These are phyloP conservation scores for Corynorhinus townsendii DNA, from an alignment of 2,113 vertebrate genomes.

Conservation along the genomic window DNA sequence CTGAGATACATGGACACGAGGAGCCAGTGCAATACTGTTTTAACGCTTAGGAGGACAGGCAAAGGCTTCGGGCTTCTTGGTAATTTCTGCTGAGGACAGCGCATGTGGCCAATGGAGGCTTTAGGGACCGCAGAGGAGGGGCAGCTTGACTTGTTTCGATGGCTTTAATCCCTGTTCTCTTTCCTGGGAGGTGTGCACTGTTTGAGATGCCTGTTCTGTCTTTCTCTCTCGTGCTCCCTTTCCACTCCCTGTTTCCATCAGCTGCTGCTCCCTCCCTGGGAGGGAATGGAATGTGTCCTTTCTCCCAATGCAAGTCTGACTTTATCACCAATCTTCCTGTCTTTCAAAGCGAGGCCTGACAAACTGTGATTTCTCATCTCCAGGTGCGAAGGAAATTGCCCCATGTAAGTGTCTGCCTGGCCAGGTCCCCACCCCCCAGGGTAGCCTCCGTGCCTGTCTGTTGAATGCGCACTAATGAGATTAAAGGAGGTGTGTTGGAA, in stretches of 20 bases:
- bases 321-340: conserved; percentile 56
- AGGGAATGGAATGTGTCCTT: conserved; percentile 38
- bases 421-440: neutral
- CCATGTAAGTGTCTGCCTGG: conserved; percentile 32
- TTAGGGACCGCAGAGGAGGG: neutral
- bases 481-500: conserved; percentile 56
- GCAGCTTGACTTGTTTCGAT: neutral
- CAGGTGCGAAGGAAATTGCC: conserved; percentile 71
- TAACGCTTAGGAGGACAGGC: neutral
- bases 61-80: neutral
- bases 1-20: neutral
- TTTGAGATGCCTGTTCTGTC: neutral
- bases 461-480: conserved; percentile 64
- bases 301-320: neutral
- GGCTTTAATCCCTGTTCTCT: neutral
- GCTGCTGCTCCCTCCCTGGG: neutral
- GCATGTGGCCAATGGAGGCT: neutral
- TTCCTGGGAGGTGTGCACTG: neutral
- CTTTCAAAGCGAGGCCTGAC: conserved; percentile 61
- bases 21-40: neutral
- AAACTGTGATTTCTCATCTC: conserved; percentile 67
- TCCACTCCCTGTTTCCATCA: neutral
- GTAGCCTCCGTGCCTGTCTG: conserved; percentile 42
- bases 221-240: neutral
- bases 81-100: neutral